Base-by-base conservation (phyloP, 2,113 vertebrate genomes). In the Hyla sarda region DNA sequence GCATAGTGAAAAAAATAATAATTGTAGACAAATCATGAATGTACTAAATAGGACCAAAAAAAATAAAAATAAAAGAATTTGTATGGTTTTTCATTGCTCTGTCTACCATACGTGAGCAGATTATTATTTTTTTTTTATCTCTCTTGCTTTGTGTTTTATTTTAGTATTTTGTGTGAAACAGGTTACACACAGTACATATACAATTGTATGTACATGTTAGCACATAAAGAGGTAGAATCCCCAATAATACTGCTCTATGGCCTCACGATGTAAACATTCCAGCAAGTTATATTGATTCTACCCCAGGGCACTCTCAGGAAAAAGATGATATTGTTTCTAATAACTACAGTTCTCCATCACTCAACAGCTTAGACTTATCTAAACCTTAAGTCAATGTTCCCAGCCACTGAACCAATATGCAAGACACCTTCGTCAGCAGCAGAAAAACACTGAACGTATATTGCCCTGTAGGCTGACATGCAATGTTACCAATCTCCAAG, bases 341-440 rank as follows among this genome's bases (percentile, higher is more conserved):
- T 45, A 9, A 48, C 23, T 32, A 5, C 62, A 82, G 45, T 71
- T 30, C 65, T 28, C 25, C 62, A 71, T 82, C 80, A 69, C 47
- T 82, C 79, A 69, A 41, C 79, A 30, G 7, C 37, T 82, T 69
- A 69, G 62, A 67, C 21, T 32, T 48, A 13, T 67, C 11, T 47
- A 82, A 67, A 41, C 37, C 32, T 54, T 62, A 37, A 82, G 79
- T 25, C 60, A 67, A 67, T 67, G 79, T 82, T 69, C 79, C 79
- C 60, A 69, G 62, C 14, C 54, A 60, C 13, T 60, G 6, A 60
- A 60, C 23, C 60, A 69, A 34, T 14, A 82, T 80, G 60, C 30
- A 76, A 77, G 30, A 58, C 52, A 56, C 12, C 14, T 37, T 56
- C 23, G 23, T 78, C 58, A 37, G 9, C 23, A 81, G 32, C 23